These are phyloP conservation scores for Hormaphis cornu DNA, from an alignment of 1,140 invertebrate species.

Conservation along the genomic window DNA sequence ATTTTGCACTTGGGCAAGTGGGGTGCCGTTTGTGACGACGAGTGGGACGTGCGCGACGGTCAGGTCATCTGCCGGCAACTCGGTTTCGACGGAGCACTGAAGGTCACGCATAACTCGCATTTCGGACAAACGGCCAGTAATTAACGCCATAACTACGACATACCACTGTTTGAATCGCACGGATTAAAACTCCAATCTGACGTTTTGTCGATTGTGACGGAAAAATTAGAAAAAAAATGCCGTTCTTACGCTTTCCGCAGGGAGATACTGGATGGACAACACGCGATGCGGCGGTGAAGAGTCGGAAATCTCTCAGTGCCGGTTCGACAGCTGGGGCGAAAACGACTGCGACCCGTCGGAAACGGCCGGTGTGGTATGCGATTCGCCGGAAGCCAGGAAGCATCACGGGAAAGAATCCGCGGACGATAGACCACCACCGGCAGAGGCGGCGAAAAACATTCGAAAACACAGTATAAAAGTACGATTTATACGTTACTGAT, in stretches of 20 bases:
- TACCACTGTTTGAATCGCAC: too few species aligned
- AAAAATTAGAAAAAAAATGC: too few species aligned
- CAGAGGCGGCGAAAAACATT: not conserved
- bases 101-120: conserved; percentile 58
- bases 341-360: conserved; percentile 68
- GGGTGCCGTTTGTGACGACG: conserved; percentile 87
- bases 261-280: conserved; percentile 82
- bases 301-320: conserved; percentile 56
- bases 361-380: conserved; percentile 72
- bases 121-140: conserved; percentile 69
- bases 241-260: conserved; percentile 42
- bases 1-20: conserved; percentile 73
- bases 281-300: conserved; percentile 75
- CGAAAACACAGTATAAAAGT: not conserved
- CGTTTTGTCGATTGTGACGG: too few species aligned
- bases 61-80: conserved; percentile 71
- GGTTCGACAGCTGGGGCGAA: conserved; percentile 72
- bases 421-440: not conserved
- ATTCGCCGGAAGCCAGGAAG: conserved; percentile 28
- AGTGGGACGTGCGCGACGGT: conserved; percentile 76
- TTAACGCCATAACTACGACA: not conserved
- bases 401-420: not conserved
- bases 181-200: too few species aligned
- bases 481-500: not conserved
- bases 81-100: conserved; percentile 52